Conservation (phyloP, 2,113 vertebrate genomes). For the Gulo gulo region DNA sequence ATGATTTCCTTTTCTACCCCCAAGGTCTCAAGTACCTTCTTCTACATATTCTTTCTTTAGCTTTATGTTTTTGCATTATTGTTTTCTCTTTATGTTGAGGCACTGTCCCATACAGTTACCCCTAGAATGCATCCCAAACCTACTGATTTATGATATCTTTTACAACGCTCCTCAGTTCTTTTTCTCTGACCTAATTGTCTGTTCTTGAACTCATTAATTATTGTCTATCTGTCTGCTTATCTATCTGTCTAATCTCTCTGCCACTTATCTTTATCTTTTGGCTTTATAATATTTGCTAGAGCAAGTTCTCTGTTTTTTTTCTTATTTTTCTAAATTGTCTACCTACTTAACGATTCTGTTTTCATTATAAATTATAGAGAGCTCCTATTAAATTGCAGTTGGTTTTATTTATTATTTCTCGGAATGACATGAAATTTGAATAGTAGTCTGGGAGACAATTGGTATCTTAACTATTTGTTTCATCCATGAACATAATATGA, state of each 20-base stretch:
- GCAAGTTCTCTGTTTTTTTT: background rate
- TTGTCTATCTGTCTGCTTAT: background rate
- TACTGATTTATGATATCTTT: background rate
- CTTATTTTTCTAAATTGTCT: background rate
- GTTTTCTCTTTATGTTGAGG: background rate
- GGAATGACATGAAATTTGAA: background rate
- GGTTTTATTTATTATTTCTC: background rate
- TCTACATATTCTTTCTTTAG: background rate
- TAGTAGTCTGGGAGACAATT: background rate
- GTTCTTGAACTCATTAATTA: background rate
- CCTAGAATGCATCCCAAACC: background rate
- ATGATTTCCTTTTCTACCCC: background rate
- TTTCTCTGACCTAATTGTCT: background rate
- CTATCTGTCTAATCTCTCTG: background rate
- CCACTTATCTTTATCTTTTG: background rate
- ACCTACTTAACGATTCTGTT: background rate
- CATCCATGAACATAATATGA: background rate
- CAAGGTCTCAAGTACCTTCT: background rate
- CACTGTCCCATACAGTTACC: background rate
- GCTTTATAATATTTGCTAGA: background rate
- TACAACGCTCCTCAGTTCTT: background rate
- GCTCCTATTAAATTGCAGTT: background rate
- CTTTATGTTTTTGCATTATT: background rate
- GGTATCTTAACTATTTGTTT: background rate
- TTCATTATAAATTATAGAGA: background rate